A percentile compares a stretch with the other conserved stretches of the same genome.
Evolutionary conservation across 2,797 vertebrate genomes (phyloP).

Genomic region (Siniperca scherzeri): DNA sequence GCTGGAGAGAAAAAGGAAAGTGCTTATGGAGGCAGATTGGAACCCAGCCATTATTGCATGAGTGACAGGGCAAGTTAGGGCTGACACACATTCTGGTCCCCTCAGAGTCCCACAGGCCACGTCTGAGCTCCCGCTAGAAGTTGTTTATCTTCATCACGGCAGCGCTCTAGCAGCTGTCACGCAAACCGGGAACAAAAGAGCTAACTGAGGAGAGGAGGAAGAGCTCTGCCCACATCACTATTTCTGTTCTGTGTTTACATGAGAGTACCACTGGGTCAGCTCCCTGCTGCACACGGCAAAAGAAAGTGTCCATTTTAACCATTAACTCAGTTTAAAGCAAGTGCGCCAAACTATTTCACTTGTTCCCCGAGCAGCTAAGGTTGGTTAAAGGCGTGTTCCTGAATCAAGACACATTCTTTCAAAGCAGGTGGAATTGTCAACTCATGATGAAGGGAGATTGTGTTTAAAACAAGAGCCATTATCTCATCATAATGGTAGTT

Average conservation of each 20-base stretch:
- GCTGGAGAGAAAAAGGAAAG: slow-evolving; percentile 21
- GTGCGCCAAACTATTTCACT: too few relatives aligned
- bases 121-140: slow-evolving; percentile 6
- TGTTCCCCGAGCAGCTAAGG: background rate
- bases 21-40: slow-evolving; percentile 40
- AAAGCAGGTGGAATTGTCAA: background rate
- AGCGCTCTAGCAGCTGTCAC: slow-evolving; percentile 44
- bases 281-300: slow-evolving; percentile 19
- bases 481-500: background rate
- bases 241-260: slow-evolving; percentile 17
- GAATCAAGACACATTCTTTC: background rate
- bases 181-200: slow-evolving; percentile 38
- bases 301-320: background rate
- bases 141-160: slow-evolving; percentile 52
- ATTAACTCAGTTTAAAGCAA: background rate
- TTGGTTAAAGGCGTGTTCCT: background rate
- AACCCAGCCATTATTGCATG: slow-evolving; percentile 3
- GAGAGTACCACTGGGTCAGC: background rate
- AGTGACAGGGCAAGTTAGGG: slow-evolving; percentile 48
- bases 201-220: slow-evolving; percentile 1
- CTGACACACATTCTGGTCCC: slow-evolving; percentile 44
- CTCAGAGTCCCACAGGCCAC: slow-evolving; percentile 27
- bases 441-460: background rate
- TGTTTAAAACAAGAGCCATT: slow-evolving; percentile 4
- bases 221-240: background rate